Evolutionary conservation across 2,888 invertebrate genomes (phyloP), one percentile per base, ranked within the genome.

Genomic region (Drosophila bunnanda): DNA sequence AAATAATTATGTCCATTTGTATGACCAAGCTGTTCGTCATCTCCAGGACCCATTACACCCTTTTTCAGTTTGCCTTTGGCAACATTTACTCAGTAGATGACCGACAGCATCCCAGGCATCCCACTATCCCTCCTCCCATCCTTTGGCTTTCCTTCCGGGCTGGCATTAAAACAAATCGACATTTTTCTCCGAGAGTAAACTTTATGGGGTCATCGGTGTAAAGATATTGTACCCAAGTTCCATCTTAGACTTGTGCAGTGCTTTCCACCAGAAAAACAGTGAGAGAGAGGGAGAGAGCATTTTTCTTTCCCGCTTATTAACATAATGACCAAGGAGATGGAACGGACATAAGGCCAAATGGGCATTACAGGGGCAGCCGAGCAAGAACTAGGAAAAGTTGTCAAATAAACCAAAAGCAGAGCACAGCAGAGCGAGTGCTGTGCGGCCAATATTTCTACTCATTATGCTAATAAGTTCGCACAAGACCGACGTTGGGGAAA

Each of bases 191-290:
- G 75, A 71, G 89, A 84, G 88, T 88, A 79, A 89, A 82, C 85
- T 85, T 85, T 89, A 85, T 89, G 88, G 89, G 88, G 84, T 80
- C 89, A 89, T 88, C 82, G 88, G 78, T 76, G 74, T 50, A 10
- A 78, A 22, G 79, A 83, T 83, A 86, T 76, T 83, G 79, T 83
- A 72, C 56, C 74, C 46, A 38, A 53, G 71, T 50, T 48, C 62
- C 34, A 38, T 48, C 68, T 36, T 57, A 85, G 80, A 79, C 72
- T 82, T 84, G 2, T 39, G 12, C 39, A 32, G 13, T 15, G 32
- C 79, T 43, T 82, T 82, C 76, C 78, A 58, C 81, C 76, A 71
- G 77, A 62, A n/a, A n/a, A n/a, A n/a, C n/a, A n/a, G 72, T 70
- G 74, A 62, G 28, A 4, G 34, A 15, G 38, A 38, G 38, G 1